Evolutionary conservation across 1,140 invertebrate species (phyloP).

Genomic region (Drosophila willistoni): DNA sequence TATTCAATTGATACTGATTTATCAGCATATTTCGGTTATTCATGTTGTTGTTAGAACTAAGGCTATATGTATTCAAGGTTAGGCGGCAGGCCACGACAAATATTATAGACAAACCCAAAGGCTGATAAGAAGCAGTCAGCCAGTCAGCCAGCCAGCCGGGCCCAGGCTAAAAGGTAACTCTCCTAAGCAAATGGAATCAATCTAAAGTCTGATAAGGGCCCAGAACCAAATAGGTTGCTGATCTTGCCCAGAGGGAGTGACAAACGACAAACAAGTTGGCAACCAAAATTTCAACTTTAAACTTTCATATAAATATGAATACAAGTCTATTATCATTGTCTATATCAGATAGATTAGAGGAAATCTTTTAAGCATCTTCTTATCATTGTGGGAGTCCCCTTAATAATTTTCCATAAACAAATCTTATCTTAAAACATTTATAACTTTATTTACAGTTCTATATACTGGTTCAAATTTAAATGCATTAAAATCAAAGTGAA

Average conservation of each 20-base stretch:
- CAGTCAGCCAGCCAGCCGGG: neutral
- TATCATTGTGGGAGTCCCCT: neutral
- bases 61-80: conserved; percentile 8
- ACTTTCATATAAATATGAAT: neutral
- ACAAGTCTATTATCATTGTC: no score
- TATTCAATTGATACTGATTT: conserved; percentile 19
- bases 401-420: neutral
- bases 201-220: conserved; percentile 4
- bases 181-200: conserved; percentile 1
- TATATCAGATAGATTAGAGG: neutral
- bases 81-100: conserved; percentile 9
- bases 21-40: conserved; percentile 38
- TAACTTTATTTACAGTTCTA: neutral
- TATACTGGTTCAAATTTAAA: neutral
- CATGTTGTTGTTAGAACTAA: conserved; percentile 17
- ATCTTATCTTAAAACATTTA: neutral
- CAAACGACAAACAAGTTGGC: neutral
- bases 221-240: neutral
- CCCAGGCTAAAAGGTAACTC: conserved; percentile 4
- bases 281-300: neutral
- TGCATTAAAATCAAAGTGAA: neutral
- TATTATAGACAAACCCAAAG: neutral
- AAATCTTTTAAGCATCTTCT: neutral
- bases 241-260: conserved; percentile 8
- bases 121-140: neutral